phyloP scores from a whole-genome alignment of 2,888 invertebrate species.

The Odontothrips loti region DNA sequence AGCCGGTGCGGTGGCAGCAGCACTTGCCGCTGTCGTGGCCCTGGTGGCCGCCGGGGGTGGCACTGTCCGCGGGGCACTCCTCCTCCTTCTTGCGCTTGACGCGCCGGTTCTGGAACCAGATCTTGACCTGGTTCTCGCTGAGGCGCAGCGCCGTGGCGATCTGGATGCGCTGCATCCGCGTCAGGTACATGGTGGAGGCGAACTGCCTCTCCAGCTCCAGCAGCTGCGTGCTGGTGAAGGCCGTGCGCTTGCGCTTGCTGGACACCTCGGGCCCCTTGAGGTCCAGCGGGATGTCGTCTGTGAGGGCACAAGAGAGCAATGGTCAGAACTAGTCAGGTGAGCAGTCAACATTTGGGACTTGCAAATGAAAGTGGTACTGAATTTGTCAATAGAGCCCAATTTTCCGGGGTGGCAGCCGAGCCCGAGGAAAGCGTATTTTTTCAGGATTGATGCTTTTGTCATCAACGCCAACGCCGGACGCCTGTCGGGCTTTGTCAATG shows the following conservation, averaged over 20 bases:
- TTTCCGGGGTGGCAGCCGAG: too few species aligned
- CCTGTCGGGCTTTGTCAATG: too few species aligned
- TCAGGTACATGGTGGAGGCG: slow-evolving; percentile 83
- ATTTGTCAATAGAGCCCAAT: too few species aligned
- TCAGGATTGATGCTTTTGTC: too few species aligned
- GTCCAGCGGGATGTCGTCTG: slow-evolving; percentile 41
- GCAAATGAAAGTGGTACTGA: slow-evolving; percentile 30
- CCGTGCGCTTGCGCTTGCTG: slow-evolving; percentile 85
- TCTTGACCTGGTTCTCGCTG: slow-evolving; percentile 87
- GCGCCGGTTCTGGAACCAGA: slow-evolving; percentile 91
- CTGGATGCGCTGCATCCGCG: slow-evolving; percentile 82
- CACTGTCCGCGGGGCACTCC: slow-evolving; percentile 19
- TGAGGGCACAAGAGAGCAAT: slow-evolving; percentile 37
- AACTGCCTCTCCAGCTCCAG: slow-evolving; percentile 80
- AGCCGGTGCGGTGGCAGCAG: slow-evolving; percentile 46
- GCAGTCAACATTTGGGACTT: slow-evolving; percentile 47
- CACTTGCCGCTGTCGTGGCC: slow-evolving; percentile 47
- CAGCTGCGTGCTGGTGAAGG: slow-evolving; percentile 86
- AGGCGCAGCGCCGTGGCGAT: slow-evolving; percentile 83
- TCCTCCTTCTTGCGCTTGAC: slow-evolving; percentile 92
- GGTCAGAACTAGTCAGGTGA: background rate
- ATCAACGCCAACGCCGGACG: too few species aligned
- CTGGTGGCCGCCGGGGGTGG: slow-evolving; percentile 31
- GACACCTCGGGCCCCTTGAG: slow-evolving; percentile 45
- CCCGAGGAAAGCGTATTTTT: too few species aligned